Percentiles rank a stretch among this genome's conserved stretches.
phyloP scores from a whole-genome alignment of 2,797 vertebrate genomes.

The Decapterus maruadsi region DNA sequence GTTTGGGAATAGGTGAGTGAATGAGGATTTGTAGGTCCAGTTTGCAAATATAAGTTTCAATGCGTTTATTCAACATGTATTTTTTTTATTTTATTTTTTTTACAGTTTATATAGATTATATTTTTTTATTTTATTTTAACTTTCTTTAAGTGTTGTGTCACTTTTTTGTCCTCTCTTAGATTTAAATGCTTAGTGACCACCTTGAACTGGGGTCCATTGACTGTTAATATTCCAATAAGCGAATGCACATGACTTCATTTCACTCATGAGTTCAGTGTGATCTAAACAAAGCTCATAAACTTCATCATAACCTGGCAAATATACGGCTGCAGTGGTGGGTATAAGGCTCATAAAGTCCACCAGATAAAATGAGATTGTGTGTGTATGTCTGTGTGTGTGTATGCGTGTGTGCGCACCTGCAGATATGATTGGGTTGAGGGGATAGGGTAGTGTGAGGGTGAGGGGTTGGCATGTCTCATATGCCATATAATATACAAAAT shows the following conservation, averaged over 20 bases:
- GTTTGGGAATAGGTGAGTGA: neutral
- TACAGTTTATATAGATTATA: neutral
- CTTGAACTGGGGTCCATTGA: constrained; percentile 14
- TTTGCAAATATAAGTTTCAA: neutral
- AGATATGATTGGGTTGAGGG: constrained; percentile 4
- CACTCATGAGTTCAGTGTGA: constrained; percentile 13
- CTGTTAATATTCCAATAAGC: constrained; percentile 20
- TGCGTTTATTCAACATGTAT: neutral
- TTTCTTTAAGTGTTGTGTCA: no score
- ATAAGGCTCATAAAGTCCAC: constrained; percentile 34
- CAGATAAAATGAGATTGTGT: constrained; percentile 19
- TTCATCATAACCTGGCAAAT: constrained; percentile 24
- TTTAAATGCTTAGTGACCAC: constrained; percentile 16
- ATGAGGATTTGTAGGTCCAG: neutral
- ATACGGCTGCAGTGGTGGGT: constrained; percentile 26
- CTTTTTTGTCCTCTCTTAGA: neutral
- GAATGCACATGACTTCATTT: constrained; percentile 27
- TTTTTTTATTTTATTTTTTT: neutral
- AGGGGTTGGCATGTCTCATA: neutral
- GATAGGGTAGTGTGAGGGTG: neutral
- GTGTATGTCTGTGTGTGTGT: neutral
- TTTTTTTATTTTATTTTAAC: neutral
- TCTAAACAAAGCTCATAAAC: constrained; percentile 43
- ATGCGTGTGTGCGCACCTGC: neutral
- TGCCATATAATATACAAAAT: neutral